phyloP scores from a whole-genome alignment of 2,797 vertebrate genomes.

The Lagocephalus sceleratus region DNA sequence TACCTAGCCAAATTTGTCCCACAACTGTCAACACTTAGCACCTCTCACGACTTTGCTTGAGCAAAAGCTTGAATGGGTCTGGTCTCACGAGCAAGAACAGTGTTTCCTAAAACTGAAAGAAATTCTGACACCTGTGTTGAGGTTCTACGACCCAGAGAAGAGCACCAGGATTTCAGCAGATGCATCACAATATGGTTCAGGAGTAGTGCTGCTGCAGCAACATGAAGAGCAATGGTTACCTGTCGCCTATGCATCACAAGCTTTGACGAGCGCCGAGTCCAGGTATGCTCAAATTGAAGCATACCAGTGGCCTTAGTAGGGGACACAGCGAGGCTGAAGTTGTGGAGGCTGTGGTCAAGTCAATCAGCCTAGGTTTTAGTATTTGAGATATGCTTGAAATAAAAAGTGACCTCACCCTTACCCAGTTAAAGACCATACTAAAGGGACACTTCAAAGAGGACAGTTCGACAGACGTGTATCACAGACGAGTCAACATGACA shows the following conservation, averaged over 20 bases:
- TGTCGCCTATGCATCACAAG: neutral
- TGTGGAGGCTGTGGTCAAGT: constrained; percentile 17
- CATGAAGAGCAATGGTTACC: neutral
- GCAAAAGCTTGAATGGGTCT: constrained; percentile 2
- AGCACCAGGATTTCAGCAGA: constrained; percentile 4
- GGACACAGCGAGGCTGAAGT: constrained; percentile 25
- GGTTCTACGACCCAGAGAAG: constrained; percentile 5
- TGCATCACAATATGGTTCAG: too few relatives aligned
- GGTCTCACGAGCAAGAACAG: constrained; percentile 1
- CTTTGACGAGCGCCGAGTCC: neutral
- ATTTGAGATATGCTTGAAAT: constrained; percentile 6
- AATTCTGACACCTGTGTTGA: neutral
- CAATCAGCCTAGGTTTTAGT: constrained; percentile 23
- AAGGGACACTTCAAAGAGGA: constrained; percentile 41
- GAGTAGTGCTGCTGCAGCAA: neutral
- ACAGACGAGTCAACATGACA: too few relatives aligned
- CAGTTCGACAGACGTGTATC: constrained; percentile 29
- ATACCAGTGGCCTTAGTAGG: constrained; percentile 23
- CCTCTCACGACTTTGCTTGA: constrained; percentile 8
- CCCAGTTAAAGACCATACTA: constrained; percentile 11
- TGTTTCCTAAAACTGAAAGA: constrained; percentile 3
- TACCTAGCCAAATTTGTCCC: constrained; percentile 20
- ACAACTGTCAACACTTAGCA: constrained; percentile 7
- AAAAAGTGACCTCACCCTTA: constrained; percentile 8
- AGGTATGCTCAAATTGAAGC: neutral